Conservation (phyloP, 2,113 vertebrate genomes). For the Lynx canadensis region DNA sequence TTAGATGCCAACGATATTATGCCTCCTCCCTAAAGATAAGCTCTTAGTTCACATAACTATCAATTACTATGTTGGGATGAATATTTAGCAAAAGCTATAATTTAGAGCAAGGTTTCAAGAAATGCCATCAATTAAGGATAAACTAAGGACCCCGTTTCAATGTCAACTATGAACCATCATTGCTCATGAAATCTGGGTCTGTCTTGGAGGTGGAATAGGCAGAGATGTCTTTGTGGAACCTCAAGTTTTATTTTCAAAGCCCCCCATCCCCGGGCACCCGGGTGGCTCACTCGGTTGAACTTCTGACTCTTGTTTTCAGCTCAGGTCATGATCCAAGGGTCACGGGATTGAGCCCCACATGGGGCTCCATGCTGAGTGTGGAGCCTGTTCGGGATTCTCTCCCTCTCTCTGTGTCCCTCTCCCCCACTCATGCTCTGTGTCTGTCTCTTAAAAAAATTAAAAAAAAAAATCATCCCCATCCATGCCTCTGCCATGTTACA, state of each 20-base stretch:
- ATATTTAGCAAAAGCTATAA: background rate
- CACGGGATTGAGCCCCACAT: too few species aligned
- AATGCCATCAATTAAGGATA: background rate
- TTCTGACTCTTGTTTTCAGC: too few species aligned
- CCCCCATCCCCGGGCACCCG: background rate
- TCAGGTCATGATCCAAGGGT: too few species aligned
- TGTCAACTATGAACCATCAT: background rate
- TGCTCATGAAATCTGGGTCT: background rate
- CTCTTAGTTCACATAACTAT: background rate
- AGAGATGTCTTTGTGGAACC: background rate
- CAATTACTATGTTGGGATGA: background rate
- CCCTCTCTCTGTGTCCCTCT: too few species aligned
- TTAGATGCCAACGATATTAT: background rate
- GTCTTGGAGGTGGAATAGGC: background rate
- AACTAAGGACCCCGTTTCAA: background rate
- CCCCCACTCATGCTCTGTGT: too few species aligned
- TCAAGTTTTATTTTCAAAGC: background rate
- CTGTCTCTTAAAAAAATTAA: too few species aligned
- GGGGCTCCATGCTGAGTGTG: too few species aligned
- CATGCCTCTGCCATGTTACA: background rate
- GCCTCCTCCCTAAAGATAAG: background rate
- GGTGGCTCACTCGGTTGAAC: too few species aligned
- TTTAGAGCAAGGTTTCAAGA: conserved; percentile 1
- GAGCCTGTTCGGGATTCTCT: too few species aligned
- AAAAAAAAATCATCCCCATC: background rate